Evolutionary conservation across 2,113 vertebrate genomes (phyloP).

Genomic region (Hyperoodon ampullatus): DNA sequence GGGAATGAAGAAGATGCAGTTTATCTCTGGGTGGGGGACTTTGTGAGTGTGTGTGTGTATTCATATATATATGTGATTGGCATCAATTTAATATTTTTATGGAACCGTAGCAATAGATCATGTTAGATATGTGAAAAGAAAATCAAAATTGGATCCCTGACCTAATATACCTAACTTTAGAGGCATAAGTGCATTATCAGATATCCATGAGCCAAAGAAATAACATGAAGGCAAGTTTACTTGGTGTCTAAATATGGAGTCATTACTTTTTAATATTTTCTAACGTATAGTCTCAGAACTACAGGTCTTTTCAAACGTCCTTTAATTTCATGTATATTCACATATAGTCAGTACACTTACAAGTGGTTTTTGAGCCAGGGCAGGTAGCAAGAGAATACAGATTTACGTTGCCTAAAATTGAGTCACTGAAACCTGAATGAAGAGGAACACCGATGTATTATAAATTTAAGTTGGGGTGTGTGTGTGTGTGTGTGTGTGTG

Average conservation of each 20-base stretch:
- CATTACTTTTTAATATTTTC: constrained; percentile 65
- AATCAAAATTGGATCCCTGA: constrained; percentile 68
- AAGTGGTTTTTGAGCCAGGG: neutral
- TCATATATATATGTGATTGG: constrained; percentile 40
- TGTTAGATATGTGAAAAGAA: constrained; percentile 60
- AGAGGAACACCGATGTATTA: constrained; percentile 59
- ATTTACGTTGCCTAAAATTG: neutral
- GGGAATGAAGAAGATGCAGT: constrained; percentile 66
- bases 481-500: neutral
- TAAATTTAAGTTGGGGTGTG: constrained; percentile 54
- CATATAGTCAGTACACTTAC: neutral
- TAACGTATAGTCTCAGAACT: constrained; percentile 59
- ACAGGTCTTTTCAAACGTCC: constrained; percentile 50
- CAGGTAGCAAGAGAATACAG: constrained; percentile 6
- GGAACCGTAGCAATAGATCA: constrained; percentile 60
- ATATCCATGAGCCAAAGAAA: constrained; percentile 54
- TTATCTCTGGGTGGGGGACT: neutral
- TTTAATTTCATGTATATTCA: constrained; percentile 51
- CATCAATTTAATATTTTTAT: constrained; percentile 70
- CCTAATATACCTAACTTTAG: constrained; percentile 62
- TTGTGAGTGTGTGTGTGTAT: neutral
- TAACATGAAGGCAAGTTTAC: constrained; percentile 60
- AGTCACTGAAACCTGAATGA: neutral
- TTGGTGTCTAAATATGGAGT: constrained; percentile 55
- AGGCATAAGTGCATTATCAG: constrained; percentile 63